Evolutionary conservation across 2,797 vertebrate species (phyloP).

Genomic region (Gorsachius magnificus): DNA sequence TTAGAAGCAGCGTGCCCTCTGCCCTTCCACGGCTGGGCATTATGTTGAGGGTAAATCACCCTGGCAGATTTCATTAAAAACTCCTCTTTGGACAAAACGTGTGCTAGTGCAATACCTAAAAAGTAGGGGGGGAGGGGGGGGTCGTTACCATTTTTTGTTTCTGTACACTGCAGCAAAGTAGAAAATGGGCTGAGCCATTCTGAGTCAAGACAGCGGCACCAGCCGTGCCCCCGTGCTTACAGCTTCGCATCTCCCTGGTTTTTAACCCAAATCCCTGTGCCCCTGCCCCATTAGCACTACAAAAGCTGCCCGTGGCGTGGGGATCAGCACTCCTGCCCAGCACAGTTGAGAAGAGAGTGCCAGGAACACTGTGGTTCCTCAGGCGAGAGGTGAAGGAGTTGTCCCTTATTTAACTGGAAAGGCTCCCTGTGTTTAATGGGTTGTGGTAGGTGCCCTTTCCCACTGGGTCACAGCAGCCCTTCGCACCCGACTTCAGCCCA

Average conservation of each 20-base stretch:
- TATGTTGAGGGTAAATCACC: not conserved
- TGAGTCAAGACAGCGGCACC: not conserved
- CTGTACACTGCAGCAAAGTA: not conserved
- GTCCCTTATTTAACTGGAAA: not conserved
- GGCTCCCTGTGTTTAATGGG: not conserved
- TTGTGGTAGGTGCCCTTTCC: not conserved
- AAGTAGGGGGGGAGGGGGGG: too few species aligned
- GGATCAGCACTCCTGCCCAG: not conserved
- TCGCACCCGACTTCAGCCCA: not conserved
- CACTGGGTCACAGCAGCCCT: not conserved
- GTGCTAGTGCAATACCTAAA: not conserved
- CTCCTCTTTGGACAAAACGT: not conserved
- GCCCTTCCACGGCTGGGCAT: not conserved
- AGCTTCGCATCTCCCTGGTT: not conserved
- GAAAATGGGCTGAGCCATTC: not conserved
- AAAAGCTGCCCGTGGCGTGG: not conserved
- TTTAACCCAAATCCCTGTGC: not conserved
- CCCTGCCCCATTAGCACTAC: not conserved
- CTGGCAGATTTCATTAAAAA: not conserved
- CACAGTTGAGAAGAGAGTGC: too few species aligned
- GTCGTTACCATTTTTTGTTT: too few species aligned
- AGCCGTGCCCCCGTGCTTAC: rapidly evolving
- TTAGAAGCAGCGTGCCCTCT: conserved; percentile 1
- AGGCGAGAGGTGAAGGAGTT: not conserved
- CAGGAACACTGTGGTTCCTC: rapidly evolving